Conservation (phyloP, 2,113 vertebrate species). For the Tonatia bakeri region DNA sequence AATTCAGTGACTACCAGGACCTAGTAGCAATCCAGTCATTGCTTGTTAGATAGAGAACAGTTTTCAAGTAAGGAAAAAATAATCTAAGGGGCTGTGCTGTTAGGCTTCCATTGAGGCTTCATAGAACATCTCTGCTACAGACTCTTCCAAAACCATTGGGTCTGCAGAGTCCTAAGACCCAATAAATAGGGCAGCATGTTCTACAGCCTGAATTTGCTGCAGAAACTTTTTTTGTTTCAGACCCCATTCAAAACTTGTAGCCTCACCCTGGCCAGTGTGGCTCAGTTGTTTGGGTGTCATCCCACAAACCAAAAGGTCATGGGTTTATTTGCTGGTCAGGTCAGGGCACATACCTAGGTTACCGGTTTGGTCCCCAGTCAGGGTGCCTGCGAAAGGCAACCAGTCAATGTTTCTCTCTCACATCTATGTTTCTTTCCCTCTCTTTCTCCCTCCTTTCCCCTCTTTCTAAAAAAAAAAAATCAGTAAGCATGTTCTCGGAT, state of each 20-base stretch:
- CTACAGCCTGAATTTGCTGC: not conserved
- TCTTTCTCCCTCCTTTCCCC: too few species aligned
- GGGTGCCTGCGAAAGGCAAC: too few species aligned
- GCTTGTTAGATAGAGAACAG: not conserved
- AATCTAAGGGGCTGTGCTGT: not conserved
- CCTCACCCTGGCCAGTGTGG: too few species aligned
- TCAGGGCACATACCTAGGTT: too few species aligned
- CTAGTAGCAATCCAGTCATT: not conserved
- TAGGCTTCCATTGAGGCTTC: not conserved
- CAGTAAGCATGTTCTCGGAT: too few species aligned
- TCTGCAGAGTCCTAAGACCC: not conserved
- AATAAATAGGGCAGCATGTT: not conserved
- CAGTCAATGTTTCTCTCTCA: too few species aligned
- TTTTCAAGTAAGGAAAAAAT: not conserved
- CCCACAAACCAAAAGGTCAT: too few species aligned
- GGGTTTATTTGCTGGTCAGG: too few species aligned
- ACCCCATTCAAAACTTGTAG: not conserved
- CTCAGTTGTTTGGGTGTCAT: too few species aligned
- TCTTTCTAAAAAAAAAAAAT: too few species aligned
- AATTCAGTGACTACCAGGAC: slow-evolving; percentile 14
- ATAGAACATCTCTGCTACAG: not conserved
- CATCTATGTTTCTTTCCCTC: too few species aligned
- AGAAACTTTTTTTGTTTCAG: slow-evolving; percentile 29
- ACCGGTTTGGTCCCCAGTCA: too few species aligned
- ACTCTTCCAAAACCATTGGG: not conserved